A percentile compares a stretch with the other conserved stretches of the same genome.
phyloP scores from a whole-genome alignment of 2,888 invertebrate genomes.

The Clanis bilineata region DNA sequence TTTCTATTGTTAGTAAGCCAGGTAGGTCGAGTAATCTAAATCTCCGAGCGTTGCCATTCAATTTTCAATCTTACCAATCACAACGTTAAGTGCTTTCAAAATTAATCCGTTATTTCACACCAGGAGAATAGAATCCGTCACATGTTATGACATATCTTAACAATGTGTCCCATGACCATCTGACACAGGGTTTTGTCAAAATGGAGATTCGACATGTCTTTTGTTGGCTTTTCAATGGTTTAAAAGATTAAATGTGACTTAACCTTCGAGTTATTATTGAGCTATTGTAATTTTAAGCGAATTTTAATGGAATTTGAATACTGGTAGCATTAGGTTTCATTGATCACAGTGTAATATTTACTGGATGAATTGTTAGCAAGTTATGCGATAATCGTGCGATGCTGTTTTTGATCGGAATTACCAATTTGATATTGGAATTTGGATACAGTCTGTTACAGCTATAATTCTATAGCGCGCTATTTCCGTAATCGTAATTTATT shows the following conservation, averaged over 20 bases:
- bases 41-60: neutral
- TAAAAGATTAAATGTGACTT: neutral
- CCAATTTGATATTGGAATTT: too few relatives aligned
- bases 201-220: neutral
- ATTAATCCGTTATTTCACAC: neutral
- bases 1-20: neutral
- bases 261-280: neutral
- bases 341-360: neutral
- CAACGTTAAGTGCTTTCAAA: neutral
- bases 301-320: neutral
- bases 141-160: slow-evolving; percentile 6
- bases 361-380: neutral
- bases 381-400: neutral
- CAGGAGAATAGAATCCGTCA: neutral
- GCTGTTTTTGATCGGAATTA: too few relatives aligned
- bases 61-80: neutral
- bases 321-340: neutral
- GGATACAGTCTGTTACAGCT: too few relatives aligned
- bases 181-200: slow-evolving; percentile 1
- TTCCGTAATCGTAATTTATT: too few relatives aligned
- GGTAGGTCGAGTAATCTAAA: neutral
- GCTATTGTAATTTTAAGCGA: neutral
- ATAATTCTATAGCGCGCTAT: too few relatives aligned
- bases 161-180: neutral
- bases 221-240: neutral